Evolutionary conservation across 2,888 invertebrate genomes (phyloP), one percentile per base, ranked within the genome.

Genomic region (Schizotus pectinicornis): DNA sequence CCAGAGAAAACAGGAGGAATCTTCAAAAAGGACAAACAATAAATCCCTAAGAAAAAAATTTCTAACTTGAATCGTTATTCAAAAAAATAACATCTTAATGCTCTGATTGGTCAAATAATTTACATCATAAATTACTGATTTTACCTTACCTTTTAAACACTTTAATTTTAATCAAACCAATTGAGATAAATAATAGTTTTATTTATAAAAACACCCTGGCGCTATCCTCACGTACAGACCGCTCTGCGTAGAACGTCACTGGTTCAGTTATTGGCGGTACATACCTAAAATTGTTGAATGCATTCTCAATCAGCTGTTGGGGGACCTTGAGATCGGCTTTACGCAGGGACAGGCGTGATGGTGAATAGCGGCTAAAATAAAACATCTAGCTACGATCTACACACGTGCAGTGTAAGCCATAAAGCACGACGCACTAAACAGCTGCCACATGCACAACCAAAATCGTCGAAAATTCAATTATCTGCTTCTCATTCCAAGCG

Each of bases 261-360:
- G 49, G 47, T 31, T 14, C 36, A 37, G 52, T 32, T 7, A 36
- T 43, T 39, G 7, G 32, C 9, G 11, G 13, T 56, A 81, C 86
- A 85, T 85, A 91, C 91, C 90, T 90, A 82, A 91, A 86, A 78
- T 86, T 89, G 69, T 82, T 85, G 73, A 87, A 81, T 65, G 83
- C 82, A 82, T 86, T 89, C 82, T 90, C 90, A 81, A 91, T 86
- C 78, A 90, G 85, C 78, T 89, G 89, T 77, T 89, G 87, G 72
- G 89, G 86, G 76, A 89, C 84, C 84, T 88, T 89, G 83, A 91
- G 86, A 80, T 91, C 90, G 72, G 87, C 86, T 83, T 91, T 91
- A 80, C 90, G 87, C 80, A 92, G 86, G 79, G 91, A 91, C 81
- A 91, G 85, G 81, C 91, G 85, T 83, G 86, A 88, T 74, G 91